Base-by-base conservation (phyloP, 2,888 invertebrate genomes). In the Xylota sylvarum region DNA sequence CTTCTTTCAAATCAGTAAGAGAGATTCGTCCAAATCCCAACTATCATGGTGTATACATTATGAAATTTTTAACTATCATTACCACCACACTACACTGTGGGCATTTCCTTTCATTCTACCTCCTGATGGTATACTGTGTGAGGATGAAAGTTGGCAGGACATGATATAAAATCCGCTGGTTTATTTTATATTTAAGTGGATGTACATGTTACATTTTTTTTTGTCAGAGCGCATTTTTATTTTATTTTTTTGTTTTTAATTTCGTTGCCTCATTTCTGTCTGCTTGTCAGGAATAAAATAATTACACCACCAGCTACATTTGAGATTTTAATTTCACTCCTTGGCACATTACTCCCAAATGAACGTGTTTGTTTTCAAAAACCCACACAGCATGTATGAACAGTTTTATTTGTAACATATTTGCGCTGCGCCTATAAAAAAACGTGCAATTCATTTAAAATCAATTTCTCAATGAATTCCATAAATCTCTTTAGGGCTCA, bases 1-100 rank as follows among this genome's bases (percentile, higher is more conserved):
- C 46, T 73, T 55, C 83, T 48, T 73, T 78, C 60, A 69, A 62
- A 73, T 79, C 67, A 30, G 40, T 69, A 67, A 73, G 69, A 84
- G 62, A 69, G 60, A 73, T 69, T 69, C 37, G 46, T 79, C 67
- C 58, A 60, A 80, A 73, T 60, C 43, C 48, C 40, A 60, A 37
- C 43, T 67, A 46, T 80, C 58, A 50, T 77, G 56, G 70, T 55
- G 19, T 58, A n/a, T n/a, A 30, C 43, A 35, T 43, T 70, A 12
- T 70, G 56, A 37, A 70, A 56, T 48, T 35, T 60, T 35, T 60
- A 27, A 77, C 65, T 70, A 70, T 76, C 76, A 60, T 72, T 58
- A 52, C 48, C 60, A 32, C 43, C 65, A 43, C 77, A 72, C 56
- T 52, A 43, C 77, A 72, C 56, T 52, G 58, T 27, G 40, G 37